Conservation (phyloP, 2,113 vertebrate species). For the Cavia aperea region DNA sequence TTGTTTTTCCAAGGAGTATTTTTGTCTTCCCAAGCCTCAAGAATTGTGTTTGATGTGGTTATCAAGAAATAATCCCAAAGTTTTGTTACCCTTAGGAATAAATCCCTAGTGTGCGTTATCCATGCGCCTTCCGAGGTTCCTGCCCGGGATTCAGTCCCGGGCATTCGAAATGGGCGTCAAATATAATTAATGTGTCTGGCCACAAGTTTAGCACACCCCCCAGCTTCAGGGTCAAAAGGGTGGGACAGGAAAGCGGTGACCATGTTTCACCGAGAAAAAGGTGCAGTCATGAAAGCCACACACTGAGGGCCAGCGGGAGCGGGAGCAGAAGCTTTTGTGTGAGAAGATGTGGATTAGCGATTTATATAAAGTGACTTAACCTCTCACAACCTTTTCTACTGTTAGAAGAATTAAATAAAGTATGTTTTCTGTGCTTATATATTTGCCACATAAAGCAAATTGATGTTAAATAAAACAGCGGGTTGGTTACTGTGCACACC, state of each 20-base stretch:
- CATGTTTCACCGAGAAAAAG: not conserved
- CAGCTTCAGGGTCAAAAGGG: not conserved
- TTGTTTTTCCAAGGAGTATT: conserved; percentile 69
- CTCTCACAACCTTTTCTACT: not conserved
- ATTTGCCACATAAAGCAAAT: not conserved
- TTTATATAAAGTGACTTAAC: not conserved
- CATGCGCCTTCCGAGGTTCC: not conserved
- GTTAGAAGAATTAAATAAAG: not conserved
- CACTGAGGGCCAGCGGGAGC: not conserved
- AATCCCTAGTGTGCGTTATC: not conserved
- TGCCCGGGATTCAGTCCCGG: not conserved
- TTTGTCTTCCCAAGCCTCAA: conserved; percentile 62
- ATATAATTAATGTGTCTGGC: not conserved
- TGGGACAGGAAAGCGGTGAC: not conserved
- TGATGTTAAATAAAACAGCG: not conserved
- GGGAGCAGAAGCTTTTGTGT: not conserved
- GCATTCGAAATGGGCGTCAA: not conserved
- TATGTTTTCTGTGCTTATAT: not conserved
- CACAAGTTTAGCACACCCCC: not conserved
- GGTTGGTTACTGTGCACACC: not conserved
- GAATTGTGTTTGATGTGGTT: conserved; percentile 57
- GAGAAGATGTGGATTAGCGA: not conserved
- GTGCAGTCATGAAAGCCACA: not conserved
- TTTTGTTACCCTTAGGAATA: not conserved
- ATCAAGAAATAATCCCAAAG: conserved; percentile 39